A percentile compares a stretch with the other conserved stretches of the same genome.
Evolutionary conservation across 37 sponge, comb jelly and placozoan species (phyloP).

Genomic region (Cladorhizidae sp.): DNA sequence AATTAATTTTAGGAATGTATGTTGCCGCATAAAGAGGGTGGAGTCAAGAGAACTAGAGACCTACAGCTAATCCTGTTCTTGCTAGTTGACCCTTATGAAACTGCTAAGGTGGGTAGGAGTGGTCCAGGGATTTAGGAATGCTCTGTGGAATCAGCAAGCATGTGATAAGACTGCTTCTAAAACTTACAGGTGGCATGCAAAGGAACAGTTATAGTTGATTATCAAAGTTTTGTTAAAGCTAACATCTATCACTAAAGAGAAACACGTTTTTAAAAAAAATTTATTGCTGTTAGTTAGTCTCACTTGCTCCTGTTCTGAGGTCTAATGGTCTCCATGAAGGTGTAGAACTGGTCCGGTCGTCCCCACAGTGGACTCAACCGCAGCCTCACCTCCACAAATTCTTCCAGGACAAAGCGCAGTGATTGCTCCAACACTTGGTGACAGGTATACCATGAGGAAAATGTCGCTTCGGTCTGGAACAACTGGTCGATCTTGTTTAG

Average conservation of each 20-base stretch:
- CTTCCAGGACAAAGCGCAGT: conserved; percentile 38
- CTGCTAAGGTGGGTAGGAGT: no score
- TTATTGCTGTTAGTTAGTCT: no score
- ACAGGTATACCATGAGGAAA: conserved; percentile 13
- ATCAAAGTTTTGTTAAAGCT: no score
- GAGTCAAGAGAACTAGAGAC: no score
- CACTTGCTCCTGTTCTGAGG: conserved; percentile 21
- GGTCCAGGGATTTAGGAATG: no score
- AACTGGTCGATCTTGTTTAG: conserved; percentile 35
- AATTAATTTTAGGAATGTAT: neutral
- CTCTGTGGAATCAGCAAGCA: no score
- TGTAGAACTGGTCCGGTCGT: conserved; percentile 19
- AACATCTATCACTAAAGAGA: no score
- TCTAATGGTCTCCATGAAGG: conserved; percentile 25
- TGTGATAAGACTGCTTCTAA: no score
- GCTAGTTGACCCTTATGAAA: neutral
- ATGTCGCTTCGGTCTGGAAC: conserved; percentile 15
- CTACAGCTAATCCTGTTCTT: neutral
- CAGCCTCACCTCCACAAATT: conserved; percentile 45
- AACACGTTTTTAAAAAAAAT: no score
- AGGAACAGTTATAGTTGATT: no score
- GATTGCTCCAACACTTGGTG: neutral
- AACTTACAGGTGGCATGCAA: no score
- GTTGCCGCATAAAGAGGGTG: neutral
- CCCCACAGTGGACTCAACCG: conserved; percentile 55